Base-by-base conservation (phyloP, 2,797 vertebrate species). In the Microchirus variegatus region DNA sequence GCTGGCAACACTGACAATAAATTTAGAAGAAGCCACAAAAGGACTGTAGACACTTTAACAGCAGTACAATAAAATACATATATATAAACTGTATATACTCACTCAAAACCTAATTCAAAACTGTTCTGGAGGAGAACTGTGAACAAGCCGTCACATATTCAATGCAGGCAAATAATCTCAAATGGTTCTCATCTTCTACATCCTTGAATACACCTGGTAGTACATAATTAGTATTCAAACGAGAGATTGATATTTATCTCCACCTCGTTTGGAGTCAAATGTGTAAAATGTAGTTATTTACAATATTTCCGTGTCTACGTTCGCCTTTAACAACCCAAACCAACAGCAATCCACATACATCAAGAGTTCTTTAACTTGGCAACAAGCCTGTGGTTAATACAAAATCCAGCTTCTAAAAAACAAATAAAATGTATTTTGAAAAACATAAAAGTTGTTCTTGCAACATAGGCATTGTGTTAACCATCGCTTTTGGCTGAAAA, bases 1-100 rank as follows among this genome's bases (percentile, higher is more conserved):
- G 76, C 81, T 66, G 67, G 78, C 70, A 54, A 74, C 56, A 65
- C 63, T 58, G 66, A 79, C 81, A 82, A 79, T 73, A 68, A 80
- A 70, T 89, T 84, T 79, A 84, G 38, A 36, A 67, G 79, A 78
- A 66, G 68, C 71, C 67, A 61, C n/a, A n/a, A n/a, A n/a, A n/a
- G n/a, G n/a, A 80, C 67, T 44, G 44, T n/a, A 46, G 63, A 68
- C 70, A 63, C 55, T 46, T 64, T 47, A 42, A 35, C 43, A 6
- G 53, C 53, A 18, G n/a, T n/a, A n/a, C n/a, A n/a, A n/a, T n/a
- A n/a, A n/a, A n/a, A n/a, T n/a, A n/a, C n/a, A n/a, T n/a, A n/a
- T n/a, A n/a, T n/a, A n/a, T n/a, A n/a, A n/a, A n/a, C n/a, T n/a
- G 22, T 22, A 22, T 22, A 22, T 22, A 22, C 22, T 22, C 22